phyloP scores from a whole-genome alignment of 2,113 vertebrate genomes.

The Piprites chloris region DNA sequence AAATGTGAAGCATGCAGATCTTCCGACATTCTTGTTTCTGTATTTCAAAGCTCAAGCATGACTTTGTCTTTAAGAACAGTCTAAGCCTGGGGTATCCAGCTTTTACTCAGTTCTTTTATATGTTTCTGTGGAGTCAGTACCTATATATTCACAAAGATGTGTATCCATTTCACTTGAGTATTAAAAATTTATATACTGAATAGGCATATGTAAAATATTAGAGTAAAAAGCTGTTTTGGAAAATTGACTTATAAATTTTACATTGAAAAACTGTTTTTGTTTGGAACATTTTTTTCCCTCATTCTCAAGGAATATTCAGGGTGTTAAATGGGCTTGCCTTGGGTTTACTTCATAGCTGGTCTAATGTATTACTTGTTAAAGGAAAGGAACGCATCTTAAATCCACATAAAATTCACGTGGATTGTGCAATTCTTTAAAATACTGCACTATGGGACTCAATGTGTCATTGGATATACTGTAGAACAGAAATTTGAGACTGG shows the following conservation, averaged over 20 bases:
- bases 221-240: neutral
- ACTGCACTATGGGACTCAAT: neutral
- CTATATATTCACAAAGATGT: neutral
- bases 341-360: neutral
- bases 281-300: neutral
- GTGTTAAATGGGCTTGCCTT: neutral
- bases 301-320: neutral
- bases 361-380: neutral
- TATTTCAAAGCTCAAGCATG: neutral
- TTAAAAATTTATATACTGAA: neutral
- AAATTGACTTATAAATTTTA: neutral
- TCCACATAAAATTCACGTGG: neutral
- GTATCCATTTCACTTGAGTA: neutral
- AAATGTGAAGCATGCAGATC: neutral
- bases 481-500: neutral
- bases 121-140: neutral
- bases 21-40: neutral
- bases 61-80: neutral
- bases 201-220: neutral
- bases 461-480: neutral
- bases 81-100: neutral
- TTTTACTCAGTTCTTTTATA: neutral
- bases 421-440: neutral
- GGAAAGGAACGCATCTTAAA: neutral
- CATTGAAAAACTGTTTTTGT: neutral